Base-by-base conservation (phyloP, 2,797 vertebrate genomes). In the Schizothorax lantsangensis region DNA sequence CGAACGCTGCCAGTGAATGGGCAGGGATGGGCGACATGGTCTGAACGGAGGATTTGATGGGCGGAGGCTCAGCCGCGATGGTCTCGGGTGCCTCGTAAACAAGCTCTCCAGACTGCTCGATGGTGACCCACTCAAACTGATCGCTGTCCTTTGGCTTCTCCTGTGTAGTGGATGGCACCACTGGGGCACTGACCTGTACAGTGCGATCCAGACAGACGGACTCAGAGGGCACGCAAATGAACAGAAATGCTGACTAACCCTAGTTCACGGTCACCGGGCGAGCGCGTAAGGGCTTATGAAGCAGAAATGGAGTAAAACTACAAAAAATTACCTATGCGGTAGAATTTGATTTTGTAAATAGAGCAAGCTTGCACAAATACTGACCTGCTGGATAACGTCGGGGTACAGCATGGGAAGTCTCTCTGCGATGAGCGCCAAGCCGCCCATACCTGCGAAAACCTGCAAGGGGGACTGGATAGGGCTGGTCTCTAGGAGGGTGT, bases 81-180 rank as follows among this genome's bases (percentile, higher is more conserved):
- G 97, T 97, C 95, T 99, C 98, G 0, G 98, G 98, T 0, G 98
- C 97, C 95, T 99, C 98, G 57, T 99, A 99, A 89, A 99, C 97
- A 91, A 99, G 92, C 89, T 99, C 98, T 1, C 98, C 98, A 0
- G 98, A 99, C 43, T 99, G 98, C 80, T 99, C 98, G 79, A 99
- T 99, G 91, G 98, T 99, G 47, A 99, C 98, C 98, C 98, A 99
- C 90, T 99, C 98, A 85, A 99, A 99, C 92, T 99, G 98, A 93
- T 99, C 98, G 0, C 96, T 98, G 95, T 99, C 98, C 92, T 99
- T 99, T 88, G 97, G 97, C 84, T 99, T 99, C 92, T 99, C 98
- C 91, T 99, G 98, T 0, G 97, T 96, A 89, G 97, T 94, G 0
- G 97, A 97, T 0, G 98, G 94, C 88, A 99, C 97, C 84, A 99